Evolutionary conservation across 2,888 invertebrate genomes (phyloP), one percentile per base, ranked within the genome.

Genomic region (Julus scandinavius): DNA sequence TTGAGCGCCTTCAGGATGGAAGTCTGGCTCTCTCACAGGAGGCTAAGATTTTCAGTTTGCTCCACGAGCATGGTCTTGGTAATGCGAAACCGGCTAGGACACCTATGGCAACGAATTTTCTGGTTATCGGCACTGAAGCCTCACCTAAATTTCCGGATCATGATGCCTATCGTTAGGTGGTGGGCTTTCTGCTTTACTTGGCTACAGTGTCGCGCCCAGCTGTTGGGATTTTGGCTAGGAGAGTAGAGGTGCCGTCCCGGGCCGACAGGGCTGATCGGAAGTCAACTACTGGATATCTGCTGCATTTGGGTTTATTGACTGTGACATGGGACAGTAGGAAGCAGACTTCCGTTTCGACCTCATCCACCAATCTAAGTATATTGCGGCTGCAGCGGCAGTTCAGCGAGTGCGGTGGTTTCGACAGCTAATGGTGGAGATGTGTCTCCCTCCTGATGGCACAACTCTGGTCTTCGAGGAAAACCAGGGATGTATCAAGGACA

Each of bases 331-430:
- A 9, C 11, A 41, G 45, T n/a, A 2, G 20, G 11, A 86, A 86
- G 86, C 86, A 86, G 86, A 86, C 45, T 2, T 17, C 11, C 11
- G 86, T 86, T 2, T 6, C 86, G 4, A 9, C 13, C 9, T 86
- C 86, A 2, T 11, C 86, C 5, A 41, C 49, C 2, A 86, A 11
- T 49, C 86, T 1, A 50, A 86, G 49, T 86, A 86, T 20, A 38
- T 84, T 2, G 2, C n/a, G 2, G n/a, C 58, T 2, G n/a, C 58
- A 17, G 58, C 58, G 91, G 91, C 9, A 91, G n/a, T n/a, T n/a
- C 88, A 84, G 90, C 89, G 6, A 91, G 92, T 89, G 90, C 91
- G 0, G 92, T 49, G 49, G 49, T 49, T 49, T 9, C 49, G 49
- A 9, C 5, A 49, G 9, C 49, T 49, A 5, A 5, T 49, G 49